A percentile compares a stretch with the other conserved stretches of the same genome.
Conservation (phyloP, 2,888 invertebrate genomes). For the Eristalis tenax region DNA sequence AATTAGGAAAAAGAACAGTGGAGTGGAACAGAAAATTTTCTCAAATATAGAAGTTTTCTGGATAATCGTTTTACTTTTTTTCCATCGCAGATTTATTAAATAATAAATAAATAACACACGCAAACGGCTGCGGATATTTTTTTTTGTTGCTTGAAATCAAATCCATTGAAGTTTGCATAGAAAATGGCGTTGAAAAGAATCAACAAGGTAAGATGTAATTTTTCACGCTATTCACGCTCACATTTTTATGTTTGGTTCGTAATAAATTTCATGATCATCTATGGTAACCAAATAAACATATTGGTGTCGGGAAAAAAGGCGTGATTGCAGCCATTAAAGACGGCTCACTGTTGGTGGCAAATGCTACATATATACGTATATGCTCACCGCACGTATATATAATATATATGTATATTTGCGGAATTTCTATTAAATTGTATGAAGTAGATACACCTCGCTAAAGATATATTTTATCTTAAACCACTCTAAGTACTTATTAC, state of each 20-base stretch:
- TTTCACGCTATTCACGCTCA: constrained; percentile 51
- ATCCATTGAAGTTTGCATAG: constrained; percentile 38
- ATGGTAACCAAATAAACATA: constrained; percentile 53
- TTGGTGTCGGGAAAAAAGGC: constrained; percentile 56
- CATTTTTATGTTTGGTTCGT: constrained; percentile 59
- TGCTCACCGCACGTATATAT: constrained; percentile 11
- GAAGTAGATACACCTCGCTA: constrained; percentile 19
- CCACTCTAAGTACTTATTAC: neutral
- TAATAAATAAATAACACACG: constrained; percentile 53
- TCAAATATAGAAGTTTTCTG: constrained; percentile 66
- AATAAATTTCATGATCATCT: constrained; percentile 58
- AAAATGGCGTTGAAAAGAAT: constrained; percentile 98
- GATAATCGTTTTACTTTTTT: constrained; percentile 63
- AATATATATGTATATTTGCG: constrained; percentile 14
- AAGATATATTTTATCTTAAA: constrained; percentile 44
- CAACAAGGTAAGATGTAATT: constrained; percentile 86
- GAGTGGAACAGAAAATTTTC: constrained; percentile 70
- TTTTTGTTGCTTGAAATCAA: constrained; percentile 56
- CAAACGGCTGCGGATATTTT: constrained; percentile 45
- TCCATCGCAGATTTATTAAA: constrained; percentile 57
- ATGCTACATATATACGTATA: constrained; percentile 28
- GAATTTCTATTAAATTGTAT: constrained; percentile 28
- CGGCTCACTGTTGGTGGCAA: constrained; percentile 45
- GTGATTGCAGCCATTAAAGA: constrained; percentile 60
- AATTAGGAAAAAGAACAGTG: constrained; percentile 58